Evolutionary conservation across 2,113 vertebrate species (phyloP), one percentile per base, ranked within the genome.

Genomic region (Cyphomyrus discorhynchus): DNA sequence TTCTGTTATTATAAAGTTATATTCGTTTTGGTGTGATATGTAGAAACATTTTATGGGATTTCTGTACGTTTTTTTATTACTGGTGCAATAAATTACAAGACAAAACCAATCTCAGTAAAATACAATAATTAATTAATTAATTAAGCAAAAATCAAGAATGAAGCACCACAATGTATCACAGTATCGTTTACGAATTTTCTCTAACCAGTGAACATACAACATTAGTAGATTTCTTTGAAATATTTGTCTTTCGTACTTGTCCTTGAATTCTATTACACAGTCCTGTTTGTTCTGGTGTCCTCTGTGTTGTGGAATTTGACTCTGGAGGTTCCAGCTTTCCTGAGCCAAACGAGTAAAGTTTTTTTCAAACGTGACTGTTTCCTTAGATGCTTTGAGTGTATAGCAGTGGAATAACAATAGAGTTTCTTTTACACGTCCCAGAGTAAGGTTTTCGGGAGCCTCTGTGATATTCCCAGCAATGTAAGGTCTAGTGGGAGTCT

Each of bases 331-430:
- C 7, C 0, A 27, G 9, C 83, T n/a, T 1, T n/a, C 24, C 0
- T 85, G 24, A n/a, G 1, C 24, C 1, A 49, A 27, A 24, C 0
- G 0, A 1, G 0, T 0, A 27, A n/a, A 27, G 9, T 49, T 0
- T 4, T 9, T 21, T 9, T 7, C 4, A 2, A 8, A 45, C 17
- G 2, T n/a, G 27, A 0, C 0, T 5, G 21, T 3, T 84, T 4
- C 3, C 24, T 8, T 3, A 24, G 9, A 24, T 8, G 1, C 47
- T 27, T 49, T 85, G 21, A 1, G 1, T 35, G 3, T 56, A 17
- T 87, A 56, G 50, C 86, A 87, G n/a, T 42, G 50, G n/a, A 87
- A 87, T 53, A 47, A 21, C 5, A 4, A 24, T 0, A 85, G 19
- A n/a, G 47, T 31, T 47, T 47, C 24, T 85, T 50, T 5, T 13